Conservation (phyloP, 2,113 vertebrate species). For the Corythoichthys haematopterus region DNA sequence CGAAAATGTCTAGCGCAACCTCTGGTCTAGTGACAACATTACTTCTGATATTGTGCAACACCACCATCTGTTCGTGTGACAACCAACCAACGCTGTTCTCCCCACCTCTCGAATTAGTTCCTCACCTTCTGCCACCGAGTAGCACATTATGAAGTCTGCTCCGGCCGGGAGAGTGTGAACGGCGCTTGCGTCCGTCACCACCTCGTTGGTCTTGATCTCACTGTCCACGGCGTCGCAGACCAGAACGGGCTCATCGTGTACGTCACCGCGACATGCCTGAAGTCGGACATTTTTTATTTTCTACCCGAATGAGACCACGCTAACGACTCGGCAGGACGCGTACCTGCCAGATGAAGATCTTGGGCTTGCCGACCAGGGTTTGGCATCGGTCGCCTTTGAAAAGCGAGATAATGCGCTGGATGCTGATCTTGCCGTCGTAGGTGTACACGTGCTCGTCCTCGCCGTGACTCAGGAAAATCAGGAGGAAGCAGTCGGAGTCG, state of each 20-base stretch:
- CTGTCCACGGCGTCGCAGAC: slow-evolving; percentile 71
- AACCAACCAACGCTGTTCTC: no score
- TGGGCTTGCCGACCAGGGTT: slow-evolving; percentile 90
- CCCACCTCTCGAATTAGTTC: neutral
- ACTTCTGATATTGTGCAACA: no score
- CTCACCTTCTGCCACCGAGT: slow-evolving; percentile 92
- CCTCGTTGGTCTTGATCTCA: slow-evolving; percentile 48
- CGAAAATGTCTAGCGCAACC: no score
- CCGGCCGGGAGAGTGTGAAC: slow-evolving; percentile 85
- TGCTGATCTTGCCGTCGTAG: slow-evolving; percentile 75
- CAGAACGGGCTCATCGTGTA: slow-evolving; percentile 79
- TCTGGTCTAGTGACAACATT: no score
- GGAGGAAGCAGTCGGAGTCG: slow-evolving; percentile 86
- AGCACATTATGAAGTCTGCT: slow-evolving; percentile 96
- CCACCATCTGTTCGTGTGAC: no score
- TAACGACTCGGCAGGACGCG: neutral
- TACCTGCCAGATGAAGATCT: slow-evolving; percentile 97
- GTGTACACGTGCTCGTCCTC: slow-evolving; percentile 82
- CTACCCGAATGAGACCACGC: neutral
- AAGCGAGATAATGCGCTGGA: slow-evolving; percentile 74
- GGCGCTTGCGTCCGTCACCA: slow-evolving; percentile 79
- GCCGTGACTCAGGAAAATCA: slow-evolving; percentile 89
- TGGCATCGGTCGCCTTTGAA: slow-evolving; percentile 87
- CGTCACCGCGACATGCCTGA: slow-evolving; percentile 87
- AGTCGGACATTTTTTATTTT: neutral